Conservation (phyloP, 2,797 vertebrate genomes). For the Notoglanidium macrostoma region DNA sequence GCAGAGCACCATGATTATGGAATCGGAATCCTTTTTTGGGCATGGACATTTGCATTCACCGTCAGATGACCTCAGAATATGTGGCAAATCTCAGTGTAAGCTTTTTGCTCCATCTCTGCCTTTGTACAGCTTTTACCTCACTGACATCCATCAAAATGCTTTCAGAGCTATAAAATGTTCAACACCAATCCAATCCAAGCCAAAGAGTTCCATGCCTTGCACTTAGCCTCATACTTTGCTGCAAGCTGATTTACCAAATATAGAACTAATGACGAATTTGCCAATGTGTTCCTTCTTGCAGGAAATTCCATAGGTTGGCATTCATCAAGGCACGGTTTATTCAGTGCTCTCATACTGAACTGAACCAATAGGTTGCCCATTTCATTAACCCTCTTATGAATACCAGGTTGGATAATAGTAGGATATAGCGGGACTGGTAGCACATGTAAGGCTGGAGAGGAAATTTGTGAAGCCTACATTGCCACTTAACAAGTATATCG, state of each 20-base stretch:
- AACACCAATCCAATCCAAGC: conserved; percentile 58
- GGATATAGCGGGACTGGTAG: background rate
- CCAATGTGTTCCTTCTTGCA: background rate
- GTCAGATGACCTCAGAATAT: background rate
- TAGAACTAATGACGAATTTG: background rate
- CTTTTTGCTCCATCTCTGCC: background rate
- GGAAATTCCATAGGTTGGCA: conserved; percentile 5
- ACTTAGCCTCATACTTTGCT: conserved; percentile 41
- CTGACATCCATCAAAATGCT: conserved; percentile 49
- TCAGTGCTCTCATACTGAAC: background rate
- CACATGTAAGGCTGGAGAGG: background rate
- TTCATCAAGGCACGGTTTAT: conserved; percentile 71
- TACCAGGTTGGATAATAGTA: conserved; percentile 6
- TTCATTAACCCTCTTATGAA: conserved; percentile 25
- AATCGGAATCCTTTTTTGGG: background rate
- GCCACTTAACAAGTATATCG: conserved; percentile 55
- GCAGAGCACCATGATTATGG: background rate
- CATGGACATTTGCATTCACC: background rate
- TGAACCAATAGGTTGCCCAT: background rate
- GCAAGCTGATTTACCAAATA: conserved; percentile 33
- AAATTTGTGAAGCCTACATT: conserved; percentile 27
- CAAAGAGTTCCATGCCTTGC: conserved; percentile 32
- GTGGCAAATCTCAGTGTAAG: background rate
- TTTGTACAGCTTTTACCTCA: conserved; percentile 59
- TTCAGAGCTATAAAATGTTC: conserved; percentile 55